Base-by-base conservation (phyloP, 2,888 invertebrate species). In the Chalcosyrphus nemorum region DNA sequence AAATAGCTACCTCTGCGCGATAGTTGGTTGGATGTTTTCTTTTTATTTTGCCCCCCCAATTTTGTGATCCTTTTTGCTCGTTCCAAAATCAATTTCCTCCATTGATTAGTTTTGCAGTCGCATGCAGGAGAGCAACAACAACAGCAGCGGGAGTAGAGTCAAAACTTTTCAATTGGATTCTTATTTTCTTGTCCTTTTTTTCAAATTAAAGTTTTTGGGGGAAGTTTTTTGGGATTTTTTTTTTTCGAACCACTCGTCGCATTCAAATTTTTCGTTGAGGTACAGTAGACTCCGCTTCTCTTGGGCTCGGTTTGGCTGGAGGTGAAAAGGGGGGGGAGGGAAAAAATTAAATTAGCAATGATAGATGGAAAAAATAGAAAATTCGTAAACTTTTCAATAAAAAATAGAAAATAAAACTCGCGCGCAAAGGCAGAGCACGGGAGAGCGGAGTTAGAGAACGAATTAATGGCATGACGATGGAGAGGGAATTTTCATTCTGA, bases 91-190 rank as follows among this genome's bases (percentile, higher is more conserved):
- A 84, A 84, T 84, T 84, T 84, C 84, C 84, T 75, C 52, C 80
- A 84, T 74, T 84, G 84, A 84, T 84, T 84, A 80, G 80, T 80
- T 80, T 70, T 75, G 84, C 75, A 84, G 84, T 84, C 84, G 84
- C 74, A 80, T 84, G 41, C 84, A 84, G 80, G 66, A 78, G 11
- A 45, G 45, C 21, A 38, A 41, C 50, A 65, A 21, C 59, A 68
- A 32, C 78, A 68, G 50, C 63, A 70, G 50, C 74, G 68, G 74
- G 32, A 77, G 71, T 61, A 72, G 15, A 74, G 70, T 70, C 72
- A 80, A 80, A 81, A 84, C 84, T 84, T 84, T 84, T 84, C 84
- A 84, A 84, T 84, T 84, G 84, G 84, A 84, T 84, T 84, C 84
- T 74, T 68, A 84, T 80, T 84, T 84, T 70, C 57, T 75, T 56